Percentiles rank a stretch among this genome's conserved stretches.
These are phyloP conservation scores for Eustalomyia histrio DNA, from an alignment of 2,888 invertebrate species.

Conservation along the genomic window DNA sequence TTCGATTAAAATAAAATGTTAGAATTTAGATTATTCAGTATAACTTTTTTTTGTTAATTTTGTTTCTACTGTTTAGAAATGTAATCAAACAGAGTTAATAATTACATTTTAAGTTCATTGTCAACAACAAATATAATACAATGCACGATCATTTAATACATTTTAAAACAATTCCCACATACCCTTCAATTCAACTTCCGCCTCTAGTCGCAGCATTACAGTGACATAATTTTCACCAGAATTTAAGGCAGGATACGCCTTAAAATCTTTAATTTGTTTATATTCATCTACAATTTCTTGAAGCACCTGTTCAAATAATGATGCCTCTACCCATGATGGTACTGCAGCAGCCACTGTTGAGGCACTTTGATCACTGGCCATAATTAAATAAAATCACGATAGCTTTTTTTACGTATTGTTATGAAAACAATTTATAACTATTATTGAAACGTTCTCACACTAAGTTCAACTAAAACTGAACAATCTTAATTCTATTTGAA, in stretches of 20 bases:
- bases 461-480: neutral
- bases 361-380: conserved; percentile 19
- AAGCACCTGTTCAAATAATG: conserved; percentile 67
- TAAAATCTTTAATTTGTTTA: conserved; percentile 66
- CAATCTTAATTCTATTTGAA: neutral
- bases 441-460: neutral
- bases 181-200: conserved; percentile 72
- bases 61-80: too few relatives aligned
- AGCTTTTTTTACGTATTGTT: neutral
- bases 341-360: neutral
- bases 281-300: conserved; percentile 61
- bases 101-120: neutral
- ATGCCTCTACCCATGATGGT: conserved; percentile 66
- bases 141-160: too few relatives aligned
- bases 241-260: conserved; percentile 65
- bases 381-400: neutral
- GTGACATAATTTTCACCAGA: conserved; percentile 72
- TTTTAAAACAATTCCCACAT: neutral
- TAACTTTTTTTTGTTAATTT: too few relatives aligned
- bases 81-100: too few relatives aligned
- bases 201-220: conserved; percentile 70
- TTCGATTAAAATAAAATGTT: too few relatives aligned
- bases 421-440: neutral
- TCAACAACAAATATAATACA: too few relatives aligned
- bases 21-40: too few relatives aligned